Evolutionary conservation across 2,797 vertebrate genomes (phyloP), one percentile per base, ranked within the genome.

Genomic region (Typhlichthys eigenmanni): DNA sequence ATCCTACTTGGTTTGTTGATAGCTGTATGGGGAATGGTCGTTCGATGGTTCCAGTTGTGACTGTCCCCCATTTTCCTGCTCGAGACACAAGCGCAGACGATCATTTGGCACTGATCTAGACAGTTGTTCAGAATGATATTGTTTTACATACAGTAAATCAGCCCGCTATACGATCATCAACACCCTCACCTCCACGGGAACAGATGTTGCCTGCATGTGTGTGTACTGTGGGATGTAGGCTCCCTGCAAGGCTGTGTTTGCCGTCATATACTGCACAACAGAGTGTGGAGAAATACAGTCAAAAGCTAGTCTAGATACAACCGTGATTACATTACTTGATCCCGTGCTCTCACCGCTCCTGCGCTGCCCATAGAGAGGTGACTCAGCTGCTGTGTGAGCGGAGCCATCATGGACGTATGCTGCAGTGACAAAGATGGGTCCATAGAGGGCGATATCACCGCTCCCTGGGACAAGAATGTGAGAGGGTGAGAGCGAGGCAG

Each of bases 371-470:
- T 79, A 53, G 98, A 95, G 76, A 99, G 94, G 75, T 99, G 97
- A 94, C 95, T 94, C 96, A 99, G 98, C 84, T 99, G 97, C 92
- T 99, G 98, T 48, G 96, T 79, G 78, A 99, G 88, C 32, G 97
- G 97, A 75, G 89, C 90, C 84, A 99, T 96, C 94, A 98, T 95
- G 0, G 97, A 97, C 1, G 96, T 75, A 3, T 94, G 95, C 89
- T 98, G 98, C 93, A 98, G 93, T 92, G 97, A 96, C 95, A 99
- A 93, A 65, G 96, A 95, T 56, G 95, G 96, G 87, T 99, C 98
- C 93, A 99, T 96, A 80, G 98, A 97, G 89, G 98, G 98, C 76
- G 98, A 98, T 92, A 99, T 82, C 82, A 98, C 95, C 76, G 97
- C 95, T 91, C 96, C 95, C 98, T 99, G 47, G 6, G 83, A 76